Evolutionary conservation across 2,888 invertebrate genomes (phyloP).

Genomic region (Drosophila longiperda): DNA sequence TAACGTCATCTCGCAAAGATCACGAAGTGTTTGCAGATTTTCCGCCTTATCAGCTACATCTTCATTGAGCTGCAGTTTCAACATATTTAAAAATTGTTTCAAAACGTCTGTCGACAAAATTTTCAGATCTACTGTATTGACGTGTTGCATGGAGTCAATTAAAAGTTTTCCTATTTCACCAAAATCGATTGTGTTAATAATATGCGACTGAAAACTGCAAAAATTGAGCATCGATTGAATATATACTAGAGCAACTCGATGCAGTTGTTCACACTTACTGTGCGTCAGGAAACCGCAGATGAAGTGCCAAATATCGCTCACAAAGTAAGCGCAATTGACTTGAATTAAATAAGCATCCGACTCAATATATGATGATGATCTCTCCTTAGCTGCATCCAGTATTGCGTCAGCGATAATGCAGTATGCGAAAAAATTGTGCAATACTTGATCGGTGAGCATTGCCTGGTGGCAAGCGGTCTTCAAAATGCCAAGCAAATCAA

Average conservation of each 20-base stretch:
- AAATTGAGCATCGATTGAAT: slow-evolving; percentile 55
- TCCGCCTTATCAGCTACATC: slow-evolving; percentile 63
- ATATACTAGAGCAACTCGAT: slow-evolving; percentile 56
- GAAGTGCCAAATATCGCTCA: slow-evolving; percentile 77
- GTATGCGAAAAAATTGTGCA: slow-evolving; percentile 73
- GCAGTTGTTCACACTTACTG: slow-evolving; percentile 54
- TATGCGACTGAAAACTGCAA: slow-evolving; percentile 28
- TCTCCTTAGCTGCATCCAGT: slow-evolving; percentile 54
- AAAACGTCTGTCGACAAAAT: slow-evolving; percentile 44
- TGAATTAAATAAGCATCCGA: slow-evolving; percentile 3
- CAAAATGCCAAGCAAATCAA: slow-evolving; percentile 71
- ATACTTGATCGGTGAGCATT: slow-evolving; percentile 64
- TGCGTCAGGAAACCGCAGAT: slow-evolving; percentile 56
- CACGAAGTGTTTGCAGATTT: slow-evolving; percentile 49
- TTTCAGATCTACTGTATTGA: slow-evolving; percentile 51
- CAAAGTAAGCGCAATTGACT: slow-evolving; percentile 65
- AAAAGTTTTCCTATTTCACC: slow-evolving; percentile 70
- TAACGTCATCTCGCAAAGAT: slow-evolving; percentile 46
- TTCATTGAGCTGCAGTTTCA: slow-evolving; percentile 48
- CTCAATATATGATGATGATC: neutral
- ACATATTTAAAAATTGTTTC: slow-evolving; percentile 51
- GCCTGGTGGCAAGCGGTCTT: slow-evolving; percentile 71
- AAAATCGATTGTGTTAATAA: slow-evolving; percentile 55
- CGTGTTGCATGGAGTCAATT: slow-evolving; percentile 46
- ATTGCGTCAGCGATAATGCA: slow-evolving; percentile 72